Conservation (phyloP, 2,888 invertebrate species). For the Ceratothoa steindachneri region DNA sequence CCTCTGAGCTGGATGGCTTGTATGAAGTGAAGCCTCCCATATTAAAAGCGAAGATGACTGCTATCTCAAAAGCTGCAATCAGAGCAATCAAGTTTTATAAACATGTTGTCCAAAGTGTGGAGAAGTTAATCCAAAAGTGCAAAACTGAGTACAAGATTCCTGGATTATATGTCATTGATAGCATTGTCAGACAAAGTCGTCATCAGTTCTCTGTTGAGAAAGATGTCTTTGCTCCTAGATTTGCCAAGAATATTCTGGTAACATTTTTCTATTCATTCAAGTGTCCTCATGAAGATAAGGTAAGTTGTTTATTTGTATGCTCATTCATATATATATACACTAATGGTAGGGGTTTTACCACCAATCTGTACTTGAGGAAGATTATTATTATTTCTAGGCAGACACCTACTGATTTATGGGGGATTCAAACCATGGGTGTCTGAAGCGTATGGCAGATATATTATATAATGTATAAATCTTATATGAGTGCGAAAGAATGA, state of each 20-base stretch:
- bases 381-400: too few species aligned
- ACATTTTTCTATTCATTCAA: conserved; percentile 90
- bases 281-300: conserved; percentile 96
- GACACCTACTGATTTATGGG: too few species aligned
- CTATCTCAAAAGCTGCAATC: conserved; percentile 93
- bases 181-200: conserved; percentile 93
- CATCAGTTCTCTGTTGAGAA: conserved; percentile 96
- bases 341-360: conserved; percentile 70
- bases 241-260: conserved; percentile 89
- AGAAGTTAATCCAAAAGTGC: conserved; percentile 99
- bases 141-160: conserved; percentile 98
- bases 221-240: conserved; percentile 95
- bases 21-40: conserved; percentile 97
- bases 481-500: too few species aligned
- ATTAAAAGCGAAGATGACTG: conserved; percentile 98
- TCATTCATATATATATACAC: too few species aligned
- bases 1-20: conserved; percentile 93
- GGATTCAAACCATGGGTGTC: too few species aligned
- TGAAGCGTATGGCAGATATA: too few species aligned
- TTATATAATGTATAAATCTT: too few species aligned
- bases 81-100: conserved; percentile 99
- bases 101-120: conserved; percentile 98
- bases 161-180: conserved; percentile 97
- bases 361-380: too few species aligned
- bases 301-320: conserved; percentile 57